Percentiles rank a stretch among this genome's conserved stretches.
These are phyloP conservation scores for Delphinapterus leucas DNA, from an alignment of 2,113 vertebrate genomes.

Conservation along the genomic window DNA sequence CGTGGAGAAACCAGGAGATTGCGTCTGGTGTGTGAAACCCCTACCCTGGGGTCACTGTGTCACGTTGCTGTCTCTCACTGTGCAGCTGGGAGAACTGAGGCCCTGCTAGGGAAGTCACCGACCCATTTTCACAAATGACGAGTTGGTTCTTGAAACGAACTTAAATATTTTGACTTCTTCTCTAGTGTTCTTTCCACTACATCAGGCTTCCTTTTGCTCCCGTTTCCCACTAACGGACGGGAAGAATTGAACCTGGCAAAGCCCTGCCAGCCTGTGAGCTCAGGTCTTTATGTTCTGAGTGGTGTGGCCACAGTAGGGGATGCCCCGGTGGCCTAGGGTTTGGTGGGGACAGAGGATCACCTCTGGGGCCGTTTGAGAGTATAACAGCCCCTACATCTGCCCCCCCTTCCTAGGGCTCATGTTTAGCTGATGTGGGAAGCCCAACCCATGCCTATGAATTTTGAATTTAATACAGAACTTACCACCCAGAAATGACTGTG, in stretches of 20 bases:
- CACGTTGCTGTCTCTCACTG: background rate
- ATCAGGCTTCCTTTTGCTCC: background rate
- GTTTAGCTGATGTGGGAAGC: background rate
- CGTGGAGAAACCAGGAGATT: background rate
- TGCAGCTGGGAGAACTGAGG: background rate
- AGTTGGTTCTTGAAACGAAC: background rate
- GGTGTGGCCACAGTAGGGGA: background rate
- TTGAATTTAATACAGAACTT: slow-evolving; percentile 16
- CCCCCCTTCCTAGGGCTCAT: background rate
- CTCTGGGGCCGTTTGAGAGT: accelerated
- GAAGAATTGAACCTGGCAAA: background rate
- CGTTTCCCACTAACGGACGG: background rate
- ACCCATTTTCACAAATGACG: background rate
- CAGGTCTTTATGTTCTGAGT: background rate
- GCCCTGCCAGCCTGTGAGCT: background rate
- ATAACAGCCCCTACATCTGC: too few relatives aligned
- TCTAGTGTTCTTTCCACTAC: background rate
- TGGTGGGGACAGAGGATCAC: too few relatives aligned
- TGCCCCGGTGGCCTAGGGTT: background rate
- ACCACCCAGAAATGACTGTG: slow-evolving; percentile 42
- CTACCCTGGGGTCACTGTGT: background rate
- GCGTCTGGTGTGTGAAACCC: background rate
- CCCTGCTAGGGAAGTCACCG: background rate
- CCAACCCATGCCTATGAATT: background rate
- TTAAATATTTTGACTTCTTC: background rate